Percentiles rank a stretch among this genome's conserved stretches.
Conservation (phyloP, 2,888 invertebrate species). For the Thera obeliscata region DNA sequence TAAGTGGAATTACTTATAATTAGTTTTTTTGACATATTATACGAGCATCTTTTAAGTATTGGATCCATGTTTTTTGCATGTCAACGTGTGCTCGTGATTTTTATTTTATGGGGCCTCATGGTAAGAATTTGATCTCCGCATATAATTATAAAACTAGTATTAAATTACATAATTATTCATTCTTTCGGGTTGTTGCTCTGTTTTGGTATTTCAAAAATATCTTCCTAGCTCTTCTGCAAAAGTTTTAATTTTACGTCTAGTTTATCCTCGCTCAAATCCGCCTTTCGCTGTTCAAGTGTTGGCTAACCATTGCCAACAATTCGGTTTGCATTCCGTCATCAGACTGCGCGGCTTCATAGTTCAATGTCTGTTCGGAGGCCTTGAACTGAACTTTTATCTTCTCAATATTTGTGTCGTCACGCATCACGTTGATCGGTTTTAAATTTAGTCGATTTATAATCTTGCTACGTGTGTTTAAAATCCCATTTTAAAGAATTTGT, state of each 20-base stretch:
- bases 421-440: slow-evolving; percentile 35
- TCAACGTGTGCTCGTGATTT: neutral
- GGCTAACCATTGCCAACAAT: slow-evolving; percentile 60
- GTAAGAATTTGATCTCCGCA: neutral
- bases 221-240: neutral
- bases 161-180: neutral
- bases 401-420: slow-evolving; percentile 25
- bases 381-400: slow-evolving; percentile 52
- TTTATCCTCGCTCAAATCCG: slow-evolving; percentile 39
- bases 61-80: neutral
- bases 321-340: slow-evolving; percentile 63
- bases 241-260: neutral
- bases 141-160: neutral
- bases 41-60: neutral
- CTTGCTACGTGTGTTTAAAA: slow-evolving; percentile 1
- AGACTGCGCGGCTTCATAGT: slow-evolving; percentile 61
- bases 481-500: neutral
- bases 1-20: slow-evolving; percentile 5
- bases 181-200: neutral
- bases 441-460: slow-evolving; percentile 12
- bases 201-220: neutral
- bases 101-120: neutral
- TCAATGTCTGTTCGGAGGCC: slow-evolving; percentile 63
- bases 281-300: slow-evolving; percentile 55
- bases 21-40: neutral